Conservation (phyloP, 2,888 invertebrate genomes). For the Hydraecia micacea region DNA sequence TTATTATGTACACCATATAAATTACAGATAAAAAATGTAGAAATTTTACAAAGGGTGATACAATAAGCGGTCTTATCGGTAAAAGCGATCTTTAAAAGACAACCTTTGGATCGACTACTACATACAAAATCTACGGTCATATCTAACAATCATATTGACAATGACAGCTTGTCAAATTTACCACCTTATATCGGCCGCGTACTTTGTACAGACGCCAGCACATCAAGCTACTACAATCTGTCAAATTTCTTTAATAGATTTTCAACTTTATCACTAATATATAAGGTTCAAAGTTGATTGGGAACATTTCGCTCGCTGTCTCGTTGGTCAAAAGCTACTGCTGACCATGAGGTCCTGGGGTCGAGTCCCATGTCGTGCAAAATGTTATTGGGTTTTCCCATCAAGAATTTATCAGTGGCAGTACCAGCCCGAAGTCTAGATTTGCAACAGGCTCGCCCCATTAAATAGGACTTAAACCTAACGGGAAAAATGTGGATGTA, state of each 20-base stretch:
- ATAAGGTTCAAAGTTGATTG: too few species aligned
- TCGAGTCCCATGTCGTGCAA: not conserved
- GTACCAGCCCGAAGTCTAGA: not conserved
- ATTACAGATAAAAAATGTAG: too few species aligned
- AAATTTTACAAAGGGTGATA: too few species aligned
- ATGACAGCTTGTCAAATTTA: not conserved
- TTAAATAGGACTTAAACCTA: not conserved
- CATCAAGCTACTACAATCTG: too few species aligned
- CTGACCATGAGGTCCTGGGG: not conserved
- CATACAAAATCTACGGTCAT: too few species aligned
- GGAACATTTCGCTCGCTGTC: not conserved
- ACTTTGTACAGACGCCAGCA: not conserved
- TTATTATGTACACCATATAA: too few species aligned
- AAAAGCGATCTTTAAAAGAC: too few species aligned
- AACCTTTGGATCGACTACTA: too few species aligned
- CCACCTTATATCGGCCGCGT: not conserved
- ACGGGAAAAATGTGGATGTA: too few species aligned
- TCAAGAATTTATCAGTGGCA: not conserved
- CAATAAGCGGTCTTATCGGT: too few species aligned
- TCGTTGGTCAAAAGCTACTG: not conserved
- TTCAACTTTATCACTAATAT: too few species aligned
- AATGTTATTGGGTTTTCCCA: not conserved
- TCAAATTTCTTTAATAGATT: too few species aligned
- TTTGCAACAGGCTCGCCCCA: not conserved
- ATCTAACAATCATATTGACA: not conserved